Base-by-base conservation (phyloP, 2,888 invertebrate species). In the Caenorhabditis sp. region DNA sequence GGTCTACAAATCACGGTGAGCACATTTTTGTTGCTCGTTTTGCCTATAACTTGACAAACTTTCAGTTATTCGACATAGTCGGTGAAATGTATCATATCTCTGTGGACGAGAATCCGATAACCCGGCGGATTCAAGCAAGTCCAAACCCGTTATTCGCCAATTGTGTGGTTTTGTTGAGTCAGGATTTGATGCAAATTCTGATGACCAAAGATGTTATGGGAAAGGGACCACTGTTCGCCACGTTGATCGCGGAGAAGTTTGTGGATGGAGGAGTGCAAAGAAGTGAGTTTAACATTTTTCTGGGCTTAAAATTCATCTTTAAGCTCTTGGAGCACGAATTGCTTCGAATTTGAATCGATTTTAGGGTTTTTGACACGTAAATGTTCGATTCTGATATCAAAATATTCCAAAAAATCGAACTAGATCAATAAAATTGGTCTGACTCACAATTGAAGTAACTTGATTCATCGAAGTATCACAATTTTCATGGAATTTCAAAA, bases 71-170 rank as follows among this genome's bases (percentile, higher is more conserved):
- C 12, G 76, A 78, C 36, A 70, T 67, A 31, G 66, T 69, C 26
- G 78, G 78, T 5, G 72, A 74, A 58, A 25, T 58, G 10, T 62
- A 68, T 54, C 56, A 25, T 26, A 36, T 76, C 20, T 65, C 71
- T 17, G 23, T 69, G 20, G 70, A 69, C 23, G 54, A 62, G 14
- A 67, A 69, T 36, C 54, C 60, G 7, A 49, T 76, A 10, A 60
- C 65, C 26, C 17, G 26, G 2, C 43, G 76, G 31, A 62, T 78
- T 27, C 59, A 60, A 21, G 54, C 52, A 14, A 27, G 57, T 25
- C 23, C 64, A 7, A 59, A 53, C n/a, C 70, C 76, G 3, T 58
- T 76, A 14, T 43, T 69, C n/a, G 78, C 78, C 0, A 78, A 78
- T 43, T 78, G 76, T 52, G 76, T 76, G 20, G 43, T 78, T 50